Conservation (phyloP, 2,113 vertebrate genomes). For the Pituophis catenifer region DNA sequence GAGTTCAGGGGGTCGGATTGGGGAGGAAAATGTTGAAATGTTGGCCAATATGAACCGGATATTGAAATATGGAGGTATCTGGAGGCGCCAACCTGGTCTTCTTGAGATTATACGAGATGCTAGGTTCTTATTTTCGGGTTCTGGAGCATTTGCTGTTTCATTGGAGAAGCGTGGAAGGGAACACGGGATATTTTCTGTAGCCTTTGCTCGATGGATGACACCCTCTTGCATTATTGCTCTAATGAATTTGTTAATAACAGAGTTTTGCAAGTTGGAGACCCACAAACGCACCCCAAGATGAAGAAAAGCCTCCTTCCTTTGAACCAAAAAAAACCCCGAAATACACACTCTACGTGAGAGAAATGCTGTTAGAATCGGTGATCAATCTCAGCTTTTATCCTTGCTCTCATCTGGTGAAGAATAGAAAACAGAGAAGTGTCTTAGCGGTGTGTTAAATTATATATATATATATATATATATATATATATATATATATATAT, state of each 20-base stretch:
- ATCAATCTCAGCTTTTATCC: constrained; percentile 40
- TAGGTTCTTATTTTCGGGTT: not conserved
- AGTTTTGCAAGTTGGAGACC: not conserved
- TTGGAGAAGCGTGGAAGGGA: constrained; percentile 17
- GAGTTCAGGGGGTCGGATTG: not conserved
- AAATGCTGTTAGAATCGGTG: constrained; percentile 29
- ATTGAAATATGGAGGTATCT: constrained; percentile 1
- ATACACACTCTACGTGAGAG: constrained; percentile 19
- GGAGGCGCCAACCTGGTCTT: constrained; percentile 6
- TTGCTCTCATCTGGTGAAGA: constrained; percentile 44
- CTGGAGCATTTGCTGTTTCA: not conserved
- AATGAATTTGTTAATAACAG: not conserved
- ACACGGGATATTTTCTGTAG: not conserved
- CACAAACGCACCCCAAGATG: not conserved
- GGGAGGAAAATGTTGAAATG: not conserved
- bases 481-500: no score
- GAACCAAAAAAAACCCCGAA: constrained; percentile 2
- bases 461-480: not conserved
- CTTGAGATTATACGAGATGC: not conserved
- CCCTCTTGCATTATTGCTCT: not conserved
- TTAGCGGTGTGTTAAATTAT: constrained; percentile 62
- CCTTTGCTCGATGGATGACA: not conserved
- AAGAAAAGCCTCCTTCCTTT: constrained; percentile 7
- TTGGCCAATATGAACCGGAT: not conserved
- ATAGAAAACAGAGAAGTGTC: constrained; percentile 46